Evolutionary conservation across 2,888 invertebrate species (phyloP).

Genomic region (Eutolmus rufibarbis): DNA sequence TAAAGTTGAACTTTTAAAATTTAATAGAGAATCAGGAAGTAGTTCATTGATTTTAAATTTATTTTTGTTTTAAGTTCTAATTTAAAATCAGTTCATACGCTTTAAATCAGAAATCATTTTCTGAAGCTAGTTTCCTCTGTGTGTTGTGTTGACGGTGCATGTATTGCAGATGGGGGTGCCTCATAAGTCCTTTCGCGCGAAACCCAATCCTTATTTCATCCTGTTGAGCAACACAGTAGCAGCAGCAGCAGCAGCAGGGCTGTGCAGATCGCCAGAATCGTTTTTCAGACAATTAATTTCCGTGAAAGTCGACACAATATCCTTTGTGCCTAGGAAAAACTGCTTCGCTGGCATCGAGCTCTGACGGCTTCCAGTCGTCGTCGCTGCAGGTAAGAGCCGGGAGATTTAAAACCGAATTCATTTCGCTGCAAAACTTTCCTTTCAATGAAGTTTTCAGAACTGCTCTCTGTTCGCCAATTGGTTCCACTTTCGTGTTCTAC

Average conservation of each 20-base stretch:
- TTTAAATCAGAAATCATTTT: not conserved
- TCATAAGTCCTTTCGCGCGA: not conserved
- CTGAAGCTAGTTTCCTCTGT: not conserved
- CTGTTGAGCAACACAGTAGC: not conserved
- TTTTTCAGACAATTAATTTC: constrained; percentile 31
- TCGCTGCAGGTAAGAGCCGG: not conserved
- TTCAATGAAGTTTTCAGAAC: constrained; percentile 27
- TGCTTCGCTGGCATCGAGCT: not conserved
- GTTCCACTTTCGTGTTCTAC: constrained; percentile 13
- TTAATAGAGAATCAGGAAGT: too few species aligned
- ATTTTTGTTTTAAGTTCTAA: too few species aligned
- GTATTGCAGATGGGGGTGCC: not conserved
- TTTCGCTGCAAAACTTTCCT: constrained; percentile 31
- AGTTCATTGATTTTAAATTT: too few species aligned
- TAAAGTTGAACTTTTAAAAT: too few species aligned
- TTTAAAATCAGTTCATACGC: not conserved
- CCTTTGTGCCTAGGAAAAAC: constrained; percentile 1
- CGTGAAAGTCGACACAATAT: constrained; percentile 18
- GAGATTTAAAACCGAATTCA: constrained; percentile 21
- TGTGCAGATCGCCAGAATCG: not conserved
- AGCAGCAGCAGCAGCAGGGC: not conserved
- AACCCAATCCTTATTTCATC: not conserved
- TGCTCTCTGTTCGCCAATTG: constrained; percentile 13
- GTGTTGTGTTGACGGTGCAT: not conserved
- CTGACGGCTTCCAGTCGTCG: not conserved